Base-by-base conservation (phyloP, 2,888 invertebrate species). In the Sarcophaga caerulescens region DNA sequence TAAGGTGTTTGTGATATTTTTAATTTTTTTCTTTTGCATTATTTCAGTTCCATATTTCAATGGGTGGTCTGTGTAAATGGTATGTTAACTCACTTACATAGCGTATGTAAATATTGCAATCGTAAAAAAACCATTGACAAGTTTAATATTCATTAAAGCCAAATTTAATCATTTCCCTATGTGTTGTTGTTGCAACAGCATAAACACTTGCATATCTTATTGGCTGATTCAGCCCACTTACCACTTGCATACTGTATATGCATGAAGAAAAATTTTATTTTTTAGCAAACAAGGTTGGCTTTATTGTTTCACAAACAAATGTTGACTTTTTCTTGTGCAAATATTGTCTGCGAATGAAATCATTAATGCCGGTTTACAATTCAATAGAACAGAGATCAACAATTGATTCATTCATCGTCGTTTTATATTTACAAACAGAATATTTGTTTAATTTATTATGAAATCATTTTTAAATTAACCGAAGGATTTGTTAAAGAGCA, bases 71-170 rank as follows among this genome's bases (percentile, higher is more conserved):
- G 14, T 78, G 57, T 25, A 60, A 68, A 66, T 66, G 84, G 52
- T 12, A 52, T 52, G 17, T 14, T 52, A 52, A 4, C 17, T 12
- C 17, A 52, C 12, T 52, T 52, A 62, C 23, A 11, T 35, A 65
- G 25, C n/a, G 44, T 45, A 19, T 44, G 66, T n/a, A 19, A 44
- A 66, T 11, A 66, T 66, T 44, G n/a, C 45, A 44, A 19, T 74
- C 12, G 66, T n/a, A 44, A 65, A 52, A 79, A 69, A 44, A 35
- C 35, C 89, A 90, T 90, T 91, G 90, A 89, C 89, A 89, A 89
- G 89, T 91, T 91, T 90, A 89, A 92, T 92, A 91, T 91, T 91
- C 90, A 91, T 91, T 91, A 91, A 91, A 92, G 89, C 88, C 90
- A 89, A 91, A 90, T 92, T 90, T 92, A 89, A 90, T 89, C 21